phyloP scores from a whole-genome alignment of 2,113 vertebrate genomes.

The Felis catus region DNA sequence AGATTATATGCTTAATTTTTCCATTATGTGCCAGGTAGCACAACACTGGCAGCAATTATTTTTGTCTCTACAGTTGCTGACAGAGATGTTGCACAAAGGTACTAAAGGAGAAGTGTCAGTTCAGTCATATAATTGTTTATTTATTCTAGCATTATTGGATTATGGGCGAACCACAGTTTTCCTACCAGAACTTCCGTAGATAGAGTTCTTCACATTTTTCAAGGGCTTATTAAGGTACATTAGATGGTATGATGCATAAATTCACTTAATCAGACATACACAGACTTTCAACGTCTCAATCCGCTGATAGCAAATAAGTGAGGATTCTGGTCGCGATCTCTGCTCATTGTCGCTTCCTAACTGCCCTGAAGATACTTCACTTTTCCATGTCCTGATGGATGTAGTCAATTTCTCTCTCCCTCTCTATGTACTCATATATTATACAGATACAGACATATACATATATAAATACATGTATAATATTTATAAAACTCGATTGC shows the following conservation, averaged over 20 bases:
- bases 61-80: conserved; percentile 14
- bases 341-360: not conserved
- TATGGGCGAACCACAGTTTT: conserved; percentile 9
- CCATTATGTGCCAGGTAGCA: not conserved
- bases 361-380: not conserved
- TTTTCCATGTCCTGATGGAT: not conserved
- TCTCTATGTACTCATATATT: not conserved
- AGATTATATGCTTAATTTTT: not conserved
- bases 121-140: not conserved
- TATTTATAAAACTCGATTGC: not conserved
- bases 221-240: not conserved
- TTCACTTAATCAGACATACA: not conserved
- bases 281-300: not conserved
- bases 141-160: not conserved
- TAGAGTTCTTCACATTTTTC: not conserved
- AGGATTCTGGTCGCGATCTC: not conserved
- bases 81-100: not conserved
- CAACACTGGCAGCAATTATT: not conserved
- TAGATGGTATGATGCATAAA: not conserved
- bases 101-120: not conserved
- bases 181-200: conserved; percentile 14
- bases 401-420: not conserved
- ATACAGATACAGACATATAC: not conserved
- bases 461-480: not conserved
- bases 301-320: not conserved